These are phyloP conservation scores for Pangasianodon gigas DNA, from an alignment of 2,113 vertebrate species.

Conservation along the genomic window DNA sequence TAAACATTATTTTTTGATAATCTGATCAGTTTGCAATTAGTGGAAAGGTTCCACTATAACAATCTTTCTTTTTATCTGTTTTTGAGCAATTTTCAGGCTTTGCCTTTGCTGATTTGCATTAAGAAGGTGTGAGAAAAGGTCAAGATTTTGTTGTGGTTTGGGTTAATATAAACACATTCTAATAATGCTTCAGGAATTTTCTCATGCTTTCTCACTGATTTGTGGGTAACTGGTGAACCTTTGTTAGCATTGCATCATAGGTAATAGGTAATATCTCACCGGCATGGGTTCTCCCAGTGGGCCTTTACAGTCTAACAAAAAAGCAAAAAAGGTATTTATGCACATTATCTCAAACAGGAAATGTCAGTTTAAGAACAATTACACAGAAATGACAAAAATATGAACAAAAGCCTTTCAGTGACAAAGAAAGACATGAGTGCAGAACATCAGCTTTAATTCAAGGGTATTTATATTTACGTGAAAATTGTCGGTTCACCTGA, in stretches of 20 bases:
- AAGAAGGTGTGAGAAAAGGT: neutral
- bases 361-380: neutral
- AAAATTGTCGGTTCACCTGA: neutral
- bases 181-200: neutral
- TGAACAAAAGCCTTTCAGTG: neutral
- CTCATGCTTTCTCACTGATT: neutral
- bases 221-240: neutral
- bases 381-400: neutral
- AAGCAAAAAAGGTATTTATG: neutral
- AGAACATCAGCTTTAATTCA: neutral
- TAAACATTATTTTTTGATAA: neutral
- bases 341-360: neutral
- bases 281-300: slow-evolving; percentile 64
- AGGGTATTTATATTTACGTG: neutral
- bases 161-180: neutral
- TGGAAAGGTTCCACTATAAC: neutral
- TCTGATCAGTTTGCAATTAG: neutral
- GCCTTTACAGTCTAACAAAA: slow-evolving; percentile 66
- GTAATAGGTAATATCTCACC: slow-evolving; percentile 49
- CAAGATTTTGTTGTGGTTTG: neutral
- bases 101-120: neutral
- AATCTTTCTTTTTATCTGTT: neutral
- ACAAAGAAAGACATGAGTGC: neutral
- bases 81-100: neutral
- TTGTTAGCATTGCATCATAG: neutral